Base-by-base conservation (phyloP, 2,888 invertebrate genomes). In the Trachelus troglodyta region DNA sequence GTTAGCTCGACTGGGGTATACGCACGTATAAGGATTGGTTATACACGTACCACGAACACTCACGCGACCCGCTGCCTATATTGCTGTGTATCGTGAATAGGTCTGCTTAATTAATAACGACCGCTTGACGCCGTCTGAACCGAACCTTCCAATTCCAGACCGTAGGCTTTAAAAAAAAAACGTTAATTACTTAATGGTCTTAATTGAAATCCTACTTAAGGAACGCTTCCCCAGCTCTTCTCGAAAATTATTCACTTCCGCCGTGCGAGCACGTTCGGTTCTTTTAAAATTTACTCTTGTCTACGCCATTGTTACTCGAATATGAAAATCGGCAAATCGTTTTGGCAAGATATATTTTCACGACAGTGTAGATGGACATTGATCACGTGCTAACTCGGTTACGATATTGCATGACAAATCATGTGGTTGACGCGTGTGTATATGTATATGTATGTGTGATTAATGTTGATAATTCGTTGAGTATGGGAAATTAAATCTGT, bases 161-260 rank as follows among this genome's bases (percentile, higher is more conserved):
- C 23, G 56, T 56, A 79, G 75, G 82, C 82, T 81, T 81, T 79
- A 81, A 81, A 81, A 82, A 81, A 81, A 82, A 81, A 84, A 80
- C 86, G 82, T 86, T 86, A 87, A 87, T 87, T 86, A 84, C 76
- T 87, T 86, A 83, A 85, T 87, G 79, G 82, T 82, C 85, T 84
- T 87, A 87, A 88, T 87, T 84, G 85, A 86, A 87, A 86, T 85
- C 81, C 82, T 82, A 83, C 83, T 84, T 80, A 76, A 83, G 83
- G 69, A 82, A 75, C 79, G 79, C 73, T 71, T 31, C 73, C 80
- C 80, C 12, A 35, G 81, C 77, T 75, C 81, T 78, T 85, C 87
- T 87, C 84, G 82, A 79, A 85, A 87, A 88, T 88, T 87, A 83
- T 81, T 77, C 80, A 76, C 84, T 87, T 88, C 87, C 87, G 88